phyloP scores from a whole-genome alignment of 1,140 invertebrate genomes.

The Neodiprion virginianus region DNA sequence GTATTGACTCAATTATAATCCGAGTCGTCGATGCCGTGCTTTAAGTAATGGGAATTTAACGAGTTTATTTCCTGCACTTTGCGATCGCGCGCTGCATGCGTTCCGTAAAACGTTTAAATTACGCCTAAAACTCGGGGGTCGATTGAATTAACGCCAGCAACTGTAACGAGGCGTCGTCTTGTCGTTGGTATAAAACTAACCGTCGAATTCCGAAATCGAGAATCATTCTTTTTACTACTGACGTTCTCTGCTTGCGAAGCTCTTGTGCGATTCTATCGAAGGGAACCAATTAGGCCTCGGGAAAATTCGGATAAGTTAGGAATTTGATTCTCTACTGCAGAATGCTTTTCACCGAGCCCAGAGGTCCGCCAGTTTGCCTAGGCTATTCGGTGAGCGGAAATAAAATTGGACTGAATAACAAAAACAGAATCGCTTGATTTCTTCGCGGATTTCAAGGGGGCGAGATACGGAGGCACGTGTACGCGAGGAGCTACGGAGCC shows the following conservation, averaged over 20 bases:
- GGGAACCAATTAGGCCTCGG: too few relatives aligned
- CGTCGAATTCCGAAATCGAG: too few relatives aligned
- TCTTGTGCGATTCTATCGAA: too few relatives aligned
- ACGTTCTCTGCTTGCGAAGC: too few relatives aligned
- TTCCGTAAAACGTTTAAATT: not conserved
- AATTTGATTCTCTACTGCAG: too few relatives aligned
- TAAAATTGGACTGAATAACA: not conserved
- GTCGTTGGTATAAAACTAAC: not conserved
- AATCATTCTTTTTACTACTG: too few relatives aligned
- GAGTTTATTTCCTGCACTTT: not conserved
- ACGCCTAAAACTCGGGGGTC: not conserved
- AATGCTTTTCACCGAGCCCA: too few relatives aligned
- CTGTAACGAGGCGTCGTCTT: not conserved
- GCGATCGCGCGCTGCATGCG: not conserved
- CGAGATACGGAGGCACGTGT: not conserved
- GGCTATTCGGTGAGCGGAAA: not conserved
- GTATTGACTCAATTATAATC: not conserved
- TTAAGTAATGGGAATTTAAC: constrained; percentile 5
- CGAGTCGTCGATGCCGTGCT: not conserved
- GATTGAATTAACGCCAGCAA: not conserved
- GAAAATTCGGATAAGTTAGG: too few relatives aligned
- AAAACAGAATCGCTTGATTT: not conserved
- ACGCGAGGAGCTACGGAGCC: not conserved
- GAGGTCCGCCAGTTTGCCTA: too few relatives aligned
- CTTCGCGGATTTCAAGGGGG: too few relatives aligned